Evolutionary conservation across 1,140 invertebrate species (phyloP).

Genomic region (Drosophila rufa): DNA sequence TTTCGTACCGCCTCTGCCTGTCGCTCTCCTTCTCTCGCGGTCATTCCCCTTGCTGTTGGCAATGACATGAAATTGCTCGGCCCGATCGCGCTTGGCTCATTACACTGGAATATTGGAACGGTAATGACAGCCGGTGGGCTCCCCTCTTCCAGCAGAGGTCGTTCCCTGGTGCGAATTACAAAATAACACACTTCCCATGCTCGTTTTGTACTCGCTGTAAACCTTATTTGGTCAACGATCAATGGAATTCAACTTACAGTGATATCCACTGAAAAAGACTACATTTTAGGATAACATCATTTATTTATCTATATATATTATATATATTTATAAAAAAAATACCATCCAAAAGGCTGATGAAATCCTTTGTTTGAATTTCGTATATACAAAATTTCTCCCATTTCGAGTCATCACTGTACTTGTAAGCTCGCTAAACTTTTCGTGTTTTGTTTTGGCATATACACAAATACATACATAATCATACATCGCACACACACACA

Average conservation of each 20-base stretch:
- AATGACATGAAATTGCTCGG: constrained; percentile 24
- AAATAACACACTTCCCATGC: constrained; percentile 19
- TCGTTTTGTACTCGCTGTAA: constrained; percentile 9
- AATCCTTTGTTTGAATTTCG: background rate
- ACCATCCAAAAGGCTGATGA: too few species aligned
- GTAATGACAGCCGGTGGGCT: constrained; percentile 7
- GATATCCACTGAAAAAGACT: too few species aligned
- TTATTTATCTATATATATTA: too few species aligned
- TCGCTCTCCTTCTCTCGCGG: constrained; percentile 1
- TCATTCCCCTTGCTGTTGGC: constrained; percentile 41
- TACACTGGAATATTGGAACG: constrained; percentile 21
- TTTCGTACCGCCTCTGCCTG: constrained; percentile 1
- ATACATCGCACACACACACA: background rate
- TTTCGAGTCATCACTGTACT: constrained; percentile 19
- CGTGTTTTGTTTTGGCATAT: constrained; percentile 26
- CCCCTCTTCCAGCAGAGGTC: constrained; percentile 13
- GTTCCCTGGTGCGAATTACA: constrained; percentile 26
- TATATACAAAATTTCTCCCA: background rate
- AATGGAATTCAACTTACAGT: constrained; percentile 6
- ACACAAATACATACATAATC: background rate
- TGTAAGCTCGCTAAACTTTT: constrained; percentile 4
- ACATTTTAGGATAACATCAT: background rate
- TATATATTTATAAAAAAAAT: too few species aligned
- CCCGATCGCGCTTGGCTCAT: constrained; percentile 18
- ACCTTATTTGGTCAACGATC: background rate